Evolutionary conservation across 2,113 vertebrate genomes (phyloP).

Genomic region (Podiceps cristatus): DNA sequence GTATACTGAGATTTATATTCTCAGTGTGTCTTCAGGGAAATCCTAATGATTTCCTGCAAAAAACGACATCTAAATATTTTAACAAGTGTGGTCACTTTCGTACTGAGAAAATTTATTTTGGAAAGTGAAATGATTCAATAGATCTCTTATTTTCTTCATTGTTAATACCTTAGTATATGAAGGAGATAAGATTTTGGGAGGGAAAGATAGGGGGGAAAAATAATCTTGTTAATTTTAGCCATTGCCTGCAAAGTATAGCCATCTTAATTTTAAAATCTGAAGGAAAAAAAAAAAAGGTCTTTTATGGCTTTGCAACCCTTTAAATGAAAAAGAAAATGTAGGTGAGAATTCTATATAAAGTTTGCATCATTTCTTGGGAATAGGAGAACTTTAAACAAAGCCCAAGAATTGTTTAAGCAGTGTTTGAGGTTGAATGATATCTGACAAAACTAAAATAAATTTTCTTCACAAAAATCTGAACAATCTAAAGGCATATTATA

Average conservation of each 20-base stretch:
- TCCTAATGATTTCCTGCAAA: slow-evolving; percentile 13
- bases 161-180: not conserved
- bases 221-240: not conserved
- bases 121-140: not conserved
- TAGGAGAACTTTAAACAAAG: not conserved
- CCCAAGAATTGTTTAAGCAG: not conserved
- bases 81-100: not conserved
- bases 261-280: not conserved
- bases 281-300: not conserved
- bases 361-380: not conserved
- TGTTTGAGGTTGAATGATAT: not conserved
- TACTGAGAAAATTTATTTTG: not conserved
- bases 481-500: not conserved
- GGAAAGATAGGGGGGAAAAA: not conserved
- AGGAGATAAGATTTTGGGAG: not conserved
- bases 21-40: not conserved
- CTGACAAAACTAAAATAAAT: too few species aligned
- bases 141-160: not conserved
- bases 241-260: not conserved
- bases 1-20: not conserved
- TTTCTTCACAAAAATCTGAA: too few species aligned
- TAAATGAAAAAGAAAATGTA: not conserved
- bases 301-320: not conserved
- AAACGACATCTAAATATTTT: not conserved
- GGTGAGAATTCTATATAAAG: not conserved